Evolutionary conservation across 35 echinoderm and acorn worm genomes (phyloP), one percentile per base, ranked within the genome.

Genomic region (Eucidaris tribuloides): DNA sequence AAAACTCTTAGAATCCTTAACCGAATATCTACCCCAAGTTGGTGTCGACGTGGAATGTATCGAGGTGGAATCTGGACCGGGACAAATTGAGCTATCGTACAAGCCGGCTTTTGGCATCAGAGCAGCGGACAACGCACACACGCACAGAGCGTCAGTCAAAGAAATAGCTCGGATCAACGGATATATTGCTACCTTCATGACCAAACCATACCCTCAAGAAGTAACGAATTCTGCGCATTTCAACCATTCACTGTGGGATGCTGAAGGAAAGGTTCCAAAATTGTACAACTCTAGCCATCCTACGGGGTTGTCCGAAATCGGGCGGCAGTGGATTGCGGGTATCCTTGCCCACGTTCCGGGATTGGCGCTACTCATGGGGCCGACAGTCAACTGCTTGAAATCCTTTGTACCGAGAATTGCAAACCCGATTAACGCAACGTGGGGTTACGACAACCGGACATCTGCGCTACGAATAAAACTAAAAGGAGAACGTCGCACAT

Each of bases 231-330:
- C 83, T 4, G 83, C 70, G 9, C 89, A 92, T 61, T 86, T 61
- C 38, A 84, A 83, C 41, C 89, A 92, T 45, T 92, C 89, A 19
- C 65, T 92, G 28, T 92, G 89, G 84, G 83, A 87, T 44, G 63
- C 42, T 4, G 46, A 71, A 13, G 62, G 89, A 9, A 87, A 71
- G 61, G 80, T 55, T 17, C n/a, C 37, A 13, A 29, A 81, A 5
- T 52, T 83, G 64, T 82, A 50, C 61, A 83, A 92, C 62, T 58
- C 82, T 65, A 45, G 36, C 4, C 54, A 59, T n/a, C 35, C 82
- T 0, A 40, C 63, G 40, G 72, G 72, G 1, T 52, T 92, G 29
- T 86, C 89, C n/a, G 77, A 92, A 46, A 71, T 92, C 19, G 83
- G 36, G 33, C 31, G 76, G 57, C 62, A 87, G 45, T 92, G 89